A percentile compares a stretch with the other conserved stretches of the same genome.
These are phyloP conservation scores for Catamblyrhynchus diadema DNA, from an alignment of 2,797 vertebrate genomes.

Conservation along the genomic window DNA sequence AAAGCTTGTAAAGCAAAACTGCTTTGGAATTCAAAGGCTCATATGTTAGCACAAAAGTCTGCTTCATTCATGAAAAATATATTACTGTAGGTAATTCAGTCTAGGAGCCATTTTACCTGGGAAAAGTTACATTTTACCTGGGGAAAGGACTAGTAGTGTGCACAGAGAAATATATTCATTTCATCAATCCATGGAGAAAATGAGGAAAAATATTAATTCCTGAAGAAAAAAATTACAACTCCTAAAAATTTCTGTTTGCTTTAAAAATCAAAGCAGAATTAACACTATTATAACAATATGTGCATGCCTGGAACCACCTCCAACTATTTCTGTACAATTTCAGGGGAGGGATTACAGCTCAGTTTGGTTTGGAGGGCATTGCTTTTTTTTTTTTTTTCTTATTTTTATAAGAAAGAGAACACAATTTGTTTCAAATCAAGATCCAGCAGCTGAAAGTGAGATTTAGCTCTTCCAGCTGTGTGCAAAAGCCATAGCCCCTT, in stretches of 20 bases:
- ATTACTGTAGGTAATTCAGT: neutral
- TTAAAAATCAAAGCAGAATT: neutral
- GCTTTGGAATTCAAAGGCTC: neutral
- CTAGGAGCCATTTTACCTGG: neutral
- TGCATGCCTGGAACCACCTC: neutral
- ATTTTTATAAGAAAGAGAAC: neutral
- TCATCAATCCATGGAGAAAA: neutral
- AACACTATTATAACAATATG: fast-evolving
- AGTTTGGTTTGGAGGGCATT: neutral
- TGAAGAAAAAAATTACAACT: neutral
- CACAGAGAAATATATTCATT: neutral
- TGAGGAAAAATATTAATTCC: neutral
- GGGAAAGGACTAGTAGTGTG: neutral
- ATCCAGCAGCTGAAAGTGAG: neutral
- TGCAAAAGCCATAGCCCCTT: neutral
- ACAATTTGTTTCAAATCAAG: neutral
- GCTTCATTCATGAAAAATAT: neutral
- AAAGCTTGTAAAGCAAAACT: neutral
- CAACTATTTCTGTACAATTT: neutral
- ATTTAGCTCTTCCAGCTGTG: neutral
- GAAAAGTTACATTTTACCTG: neutral
- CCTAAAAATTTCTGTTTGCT: neutral
- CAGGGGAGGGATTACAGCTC: neutral
- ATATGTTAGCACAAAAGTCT: neutral
- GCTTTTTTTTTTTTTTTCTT: neutral